Base-by-base conservation (phyloP, 2,113 vertebrate genomes). In the Halcyon malimbica region DNA sequence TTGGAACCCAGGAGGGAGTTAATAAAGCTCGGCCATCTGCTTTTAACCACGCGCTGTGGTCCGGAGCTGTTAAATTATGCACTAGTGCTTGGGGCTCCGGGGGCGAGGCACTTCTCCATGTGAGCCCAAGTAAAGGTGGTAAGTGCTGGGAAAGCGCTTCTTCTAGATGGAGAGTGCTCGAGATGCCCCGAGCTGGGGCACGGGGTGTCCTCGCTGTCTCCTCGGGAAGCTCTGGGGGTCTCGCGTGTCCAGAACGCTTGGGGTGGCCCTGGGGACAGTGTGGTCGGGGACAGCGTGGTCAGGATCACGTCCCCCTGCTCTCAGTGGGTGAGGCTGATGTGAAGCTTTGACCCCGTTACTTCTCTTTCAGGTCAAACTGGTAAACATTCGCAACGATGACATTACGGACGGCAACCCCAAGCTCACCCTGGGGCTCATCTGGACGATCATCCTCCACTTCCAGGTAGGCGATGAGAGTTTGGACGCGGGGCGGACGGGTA, bases 371-470 rank as follows among this genome's bases (percentile, higher is more conserved):
- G 99, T 99, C 97, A 99, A 99, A 92, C 98, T 99, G 87, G 99
- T 99, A 95, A 99, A 99, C 94, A 99, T 99, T 73, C 98, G 99
- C 78, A 99, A 99, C 0, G 99, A 99, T 95, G 99, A 99, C 98
- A 99, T 99, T 96, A 99, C 99, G 0, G 99, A 99, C 2, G 99
- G 99, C 57, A 99, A 99, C 96, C 99, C 99, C 90, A 99, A 99
- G 96, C 98, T 99, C 92, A 99, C 99, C 16, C 95, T 99, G 85
- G 99, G 99, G 57, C 98, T 99, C 94, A 99, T 99, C 96, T 99
- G 99, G 99, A 99, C 99, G 63, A 99, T 99, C 97, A 99, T 99
- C 97, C 99, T 99, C 59, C 99, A 99, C 97, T 99, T 99, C 98
- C 99, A 99, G 99, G 99, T 99, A 98, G 92, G 97, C 46, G 15